These are phyloP conservation scores for Marmota flaviventris DNA, from an alignment of 2,113 vertebrate genomes.

Conservation along the genomic window DNA sequence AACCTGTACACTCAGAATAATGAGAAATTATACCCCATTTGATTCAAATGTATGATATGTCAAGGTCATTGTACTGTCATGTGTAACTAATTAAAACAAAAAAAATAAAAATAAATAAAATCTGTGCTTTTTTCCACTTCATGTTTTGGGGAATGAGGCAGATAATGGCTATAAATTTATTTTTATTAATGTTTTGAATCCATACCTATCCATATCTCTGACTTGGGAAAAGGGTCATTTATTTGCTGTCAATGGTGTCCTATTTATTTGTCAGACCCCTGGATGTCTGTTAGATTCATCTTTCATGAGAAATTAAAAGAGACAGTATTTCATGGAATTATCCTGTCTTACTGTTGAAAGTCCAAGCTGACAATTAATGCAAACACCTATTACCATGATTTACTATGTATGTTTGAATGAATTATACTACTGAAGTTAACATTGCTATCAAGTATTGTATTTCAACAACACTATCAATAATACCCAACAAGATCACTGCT, in stretches of 20 bases:
- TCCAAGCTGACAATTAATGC: neutral
- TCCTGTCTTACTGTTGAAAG: neutral
- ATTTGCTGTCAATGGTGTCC: neutral
- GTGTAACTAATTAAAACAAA: no score
- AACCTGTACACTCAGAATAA: no score
- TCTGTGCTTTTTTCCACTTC: neutral
- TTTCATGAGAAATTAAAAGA: neutral
- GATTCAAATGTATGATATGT: no score
- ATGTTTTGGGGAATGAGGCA: neutral
- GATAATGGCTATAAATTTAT: neutral
- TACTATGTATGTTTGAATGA: neutral
- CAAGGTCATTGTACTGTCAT: no score
- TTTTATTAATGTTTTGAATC: neutral
- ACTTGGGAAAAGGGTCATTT: neutral
- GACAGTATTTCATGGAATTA: neutral
- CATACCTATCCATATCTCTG: neutral
- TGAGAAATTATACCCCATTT: no score
- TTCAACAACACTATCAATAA: neutral
- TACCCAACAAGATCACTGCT: neutral
- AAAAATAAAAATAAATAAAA: no score
- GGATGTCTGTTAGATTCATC: neutral
- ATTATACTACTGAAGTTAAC: neutral
- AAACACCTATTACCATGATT: neutral
- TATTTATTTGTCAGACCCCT: neutral
- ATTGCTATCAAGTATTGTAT: neutral